Evolutionary conservation across 2,888 invertebrate genomes (phyloP), one percentile per base, ranked within the genome.

Genomic region (Loripinus fragilis): DNA sequence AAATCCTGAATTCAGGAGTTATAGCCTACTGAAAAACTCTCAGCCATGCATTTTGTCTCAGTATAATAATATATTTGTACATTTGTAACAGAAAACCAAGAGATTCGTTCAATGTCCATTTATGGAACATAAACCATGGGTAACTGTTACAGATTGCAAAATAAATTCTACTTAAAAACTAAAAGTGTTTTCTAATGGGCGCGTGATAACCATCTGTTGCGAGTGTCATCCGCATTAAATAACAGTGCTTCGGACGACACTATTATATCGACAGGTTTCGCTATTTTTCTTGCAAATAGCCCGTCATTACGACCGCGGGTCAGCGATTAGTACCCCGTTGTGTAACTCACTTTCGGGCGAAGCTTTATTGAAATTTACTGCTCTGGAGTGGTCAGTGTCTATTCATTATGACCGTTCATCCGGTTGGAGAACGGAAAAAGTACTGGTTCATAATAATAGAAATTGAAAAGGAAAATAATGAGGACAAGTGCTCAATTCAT

Each of bases 361-460:
- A 68, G 50, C 69, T 60, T 73, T 69, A 77, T 73, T 66, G 73
- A 77, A 77, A 77, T 77, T 77, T 72, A 77, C 73, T 69, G 69
- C 73, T 73, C 73, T 70, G 30, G 73, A 41, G 45, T 48, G 70
- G 41, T 28, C 73, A 52, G 50, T 7, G 73, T 45, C 71, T 72
- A 76, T 76, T 71, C 72, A 70, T 55, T 33, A 65, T 55, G 55
- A 28, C 55, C 7, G 55, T 55, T n/a, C 25, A 55, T 8, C 23
- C 28, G 25, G 55, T 12, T 23, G 23, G 15, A 55, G 25, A 55
- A 55, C 55, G 55, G 28, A 28, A 28, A 55, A 55, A 55, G 55
- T 55, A 55, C 25, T 23, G 55, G 55, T 25, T 55, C 55, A 55
- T 7, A 28, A 55, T 55, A 55, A 55, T 55, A 25, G 55, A 55